phyloP scores from a whole-genome alignment of 2,888 invertebrate genomes.

The Agelastica alni region DNA sequence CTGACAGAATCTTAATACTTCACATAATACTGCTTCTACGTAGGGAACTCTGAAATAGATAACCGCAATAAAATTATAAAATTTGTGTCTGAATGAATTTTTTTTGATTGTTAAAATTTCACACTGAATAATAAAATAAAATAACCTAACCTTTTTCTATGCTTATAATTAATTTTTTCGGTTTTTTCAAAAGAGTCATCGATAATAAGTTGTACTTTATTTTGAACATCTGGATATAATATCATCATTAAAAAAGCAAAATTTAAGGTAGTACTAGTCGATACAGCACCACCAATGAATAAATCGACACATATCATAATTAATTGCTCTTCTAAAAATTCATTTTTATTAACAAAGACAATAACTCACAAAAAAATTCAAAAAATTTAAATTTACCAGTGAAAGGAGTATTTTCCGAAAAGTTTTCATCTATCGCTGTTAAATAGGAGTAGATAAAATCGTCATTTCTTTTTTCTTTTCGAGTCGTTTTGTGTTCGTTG shows the following conservation, averaged over 20 bases:
- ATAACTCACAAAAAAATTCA: too few species aligned
- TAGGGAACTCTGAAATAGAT: too few species aligned
- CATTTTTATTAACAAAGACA: too few species aligned
- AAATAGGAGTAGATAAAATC: not conserved
- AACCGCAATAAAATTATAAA: too few species aligned
- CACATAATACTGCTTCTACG: too few species aligned
- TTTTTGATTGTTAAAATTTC: too few species aligned
- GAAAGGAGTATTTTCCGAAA: not conserved
- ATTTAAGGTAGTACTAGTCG: not conserved
- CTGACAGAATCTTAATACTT: too few species aligned
- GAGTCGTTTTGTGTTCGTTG: slow-evolving; percentile 59
- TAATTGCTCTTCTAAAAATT: not conserved
- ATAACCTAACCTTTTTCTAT: too few species aligned
- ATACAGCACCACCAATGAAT: not conserved
- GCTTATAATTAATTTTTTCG: too few species aligned
- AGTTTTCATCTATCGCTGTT: not conserved
- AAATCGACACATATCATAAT: slow-evolving; percentile 6
- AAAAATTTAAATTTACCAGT: not conserved
- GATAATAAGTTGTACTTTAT: not conserved
- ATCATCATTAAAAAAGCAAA: not conserved
- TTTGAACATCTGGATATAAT: not conserved
- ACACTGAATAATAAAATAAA: too few species aligned
- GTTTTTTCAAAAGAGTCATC: not conserved
- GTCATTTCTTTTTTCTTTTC: not conserved
- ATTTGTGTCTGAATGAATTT: too few species aligned